phyloP scores from a whole-genome alignment of 2,797 vertebrate genomes.

The Pristis pectinata region DNA sequence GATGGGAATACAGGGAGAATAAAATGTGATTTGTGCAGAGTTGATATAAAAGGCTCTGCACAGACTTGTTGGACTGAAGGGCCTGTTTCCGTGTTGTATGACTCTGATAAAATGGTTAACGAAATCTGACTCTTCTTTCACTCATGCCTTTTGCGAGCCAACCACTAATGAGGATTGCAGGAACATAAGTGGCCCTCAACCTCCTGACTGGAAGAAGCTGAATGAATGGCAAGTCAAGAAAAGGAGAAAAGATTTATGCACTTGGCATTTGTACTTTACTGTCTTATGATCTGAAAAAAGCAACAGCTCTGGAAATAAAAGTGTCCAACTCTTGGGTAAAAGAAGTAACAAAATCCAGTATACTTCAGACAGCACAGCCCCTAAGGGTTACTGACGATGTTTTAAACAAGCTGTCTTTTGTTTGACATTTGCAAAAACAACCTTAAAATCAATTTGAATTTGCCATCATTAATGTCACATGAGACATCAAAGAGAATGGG shows the following conservation, averaged over 20 bases:
- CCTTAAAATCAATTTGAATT: conserved; percentile 22
- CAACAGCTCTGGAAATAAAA: conserved; percentile 2
- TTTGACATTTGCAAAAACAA: conserved; percentile 33
- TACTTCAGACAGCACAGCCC: not conserved
- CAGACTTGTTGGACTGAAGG: too few species aligned
- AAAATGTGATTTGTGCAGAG: too few species aligned
- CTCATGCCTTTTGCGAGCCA: not conserved
- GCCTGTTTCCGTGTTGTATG: too few species aligned
- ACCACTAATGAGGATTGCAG: not conserved
- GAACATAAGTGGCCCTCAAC: not conserved
- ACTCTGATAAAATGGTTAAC: not conserved
- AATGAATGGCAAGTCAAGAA: not conserved
- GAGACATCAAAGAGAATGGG: conserved; percentile 5
- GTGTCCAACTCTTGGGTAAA: not conserved
- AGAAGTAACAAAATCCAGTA: conserved; percentile 20
- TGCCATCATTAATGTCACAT: conserved; percentile 12
- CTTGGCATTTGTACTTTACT: conserved; percentile 1
- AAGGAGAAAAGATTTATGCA: not conserved
- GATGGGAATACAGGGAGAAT: too few species aligned
- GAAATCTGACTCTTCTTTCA: not conserved
- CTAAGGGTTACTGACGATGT: not conserved
- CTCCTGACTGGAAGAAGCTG: conserved; percentile 1
- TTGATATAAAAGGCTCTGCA: too few species aligned
- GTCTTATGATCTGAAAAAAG: not conserved
- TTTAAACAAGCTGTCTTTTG: conserved; percentile 28